Evolutionary conservation across 2,113 vertebrate genomes (phyloP), one percentile per base, ranked within the genome.

Genomic region (Sialia sialis): DNA sequence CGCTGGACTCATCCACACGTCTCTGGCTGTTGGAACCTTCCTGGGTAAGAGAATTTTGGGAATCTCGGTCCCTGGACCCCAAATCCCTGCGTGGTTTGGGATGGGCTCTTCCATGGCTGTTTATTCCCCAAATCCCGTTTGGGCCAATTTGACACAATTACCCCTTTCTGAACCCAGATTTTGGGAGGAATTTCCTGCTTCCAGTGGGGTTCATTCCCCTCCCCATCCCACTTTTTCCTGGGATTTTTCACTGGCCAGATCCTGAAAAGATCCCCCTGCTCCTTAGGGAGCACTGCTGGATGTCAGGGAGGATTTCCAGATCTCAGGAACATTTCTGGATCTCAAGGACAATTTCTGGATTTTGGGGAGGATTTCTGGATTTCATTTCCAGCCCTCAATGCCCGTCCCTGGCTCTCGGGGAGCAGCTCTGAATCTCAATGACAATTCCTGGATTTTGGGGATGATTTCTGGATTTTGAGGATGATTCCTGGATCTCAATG

Each of bases 31-130:
- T 4, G 1, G 93, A 74, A 59, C 72, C 59, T 93, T 83, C 19
- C 77, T 97, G 93, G 98, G 98, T 98, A 97, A 98, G 98, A 9
- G 54, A 36, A 34, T 67, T 54, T 83, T 4, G 2, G 12, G 59
- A n/a, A 23, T 1, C 11, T 5, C 66, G 1, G 55, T 21, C 29
- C 17, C 0, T 1, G 52, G 56, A 25, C 13, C 52, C 60, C 25
- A 0, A 3, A 13, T 59, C 25, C 8, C 29, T 0, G 1, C 17
- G 16, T 0, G 39, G 20, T 46, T 90, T 27, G 19, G 70, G 55
- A 32, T 2, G 38, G 1, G 72, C 62, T 30, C 36, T 0, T 21
- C 69, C 23, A 0, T 1, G 13, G 73, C 23, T 6, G 11, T 23
- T 23, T 48, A 0, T 0, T 10, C 23, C 39, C 46, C 9, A 0